Percentiles rank a stretch among this genome's conserved stretches.
These are phyloP conservation scores for Phorcus lineatus DNA, from an alignment of 2,888 invertebrate species.

Conservation along the genomic window DNA sequence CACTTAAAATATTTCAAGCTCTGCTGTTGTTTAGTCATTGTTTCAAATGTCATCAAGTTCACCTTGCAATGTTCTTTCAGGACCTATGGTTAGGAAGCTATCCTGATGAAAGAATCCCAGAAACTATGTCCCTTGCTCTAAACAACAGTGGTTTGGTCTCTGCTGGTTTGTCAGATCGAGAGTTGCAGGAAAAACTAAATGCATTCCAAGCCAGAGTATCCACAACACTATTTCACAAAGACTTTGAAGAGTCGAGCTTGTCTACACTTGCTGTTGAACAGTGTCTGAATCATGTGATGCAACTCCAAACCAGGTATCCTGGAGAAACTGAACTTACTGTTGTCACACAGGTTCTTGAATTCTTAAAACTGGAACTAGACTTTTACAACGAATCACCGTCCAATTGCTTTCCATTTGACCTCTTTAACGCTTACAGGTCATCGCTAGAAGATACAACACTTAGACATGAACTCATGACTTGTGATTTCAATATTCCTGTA, in stretches of 20 bases:
- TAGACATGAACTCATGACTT: not conserved
- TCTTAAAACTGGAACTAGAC: not conserved
- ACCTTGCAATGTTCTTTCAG: not conserved
- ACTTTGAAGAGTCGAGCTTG: not conserved
- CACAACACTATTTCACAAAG: not conserved
- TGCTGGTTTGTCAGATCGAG: too few relatives aligned
- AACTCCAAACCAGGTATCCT: not conserved
- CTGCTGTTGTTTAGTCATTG: too few relatives aligned
- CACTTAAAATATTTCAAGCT: too few relatives aligned
- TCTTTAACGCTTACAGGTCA: not conserved
- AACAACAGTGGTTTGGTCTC: not conserved
- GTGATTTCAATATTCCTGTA: constrained; percentile 27
- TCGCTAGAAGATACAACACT: not conserved
- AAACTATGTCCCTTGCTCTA: not conserved
- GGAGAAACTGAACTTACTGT: not conserved
- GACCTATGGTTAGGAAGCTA: not conserved
- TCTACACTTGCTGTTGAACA: not conserved
- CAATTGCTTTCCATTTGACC: constrained; percentile 16
- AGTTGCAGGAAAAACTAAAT: too few relatives aligned
- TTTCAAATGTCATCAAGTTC: too few relatives aligned
- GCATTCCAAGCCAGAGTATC: not conserved
- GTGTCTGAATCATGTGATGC: not conserved
- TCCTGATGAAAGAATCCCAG: not conserved
- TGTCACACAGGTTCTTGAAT: not conserved
- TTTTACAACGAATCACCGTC: not conserved